Evolutionary conservation across 2,797 vertebrate genomes (phyloP).

Genomic region (Chrosomus eos): DNA sequence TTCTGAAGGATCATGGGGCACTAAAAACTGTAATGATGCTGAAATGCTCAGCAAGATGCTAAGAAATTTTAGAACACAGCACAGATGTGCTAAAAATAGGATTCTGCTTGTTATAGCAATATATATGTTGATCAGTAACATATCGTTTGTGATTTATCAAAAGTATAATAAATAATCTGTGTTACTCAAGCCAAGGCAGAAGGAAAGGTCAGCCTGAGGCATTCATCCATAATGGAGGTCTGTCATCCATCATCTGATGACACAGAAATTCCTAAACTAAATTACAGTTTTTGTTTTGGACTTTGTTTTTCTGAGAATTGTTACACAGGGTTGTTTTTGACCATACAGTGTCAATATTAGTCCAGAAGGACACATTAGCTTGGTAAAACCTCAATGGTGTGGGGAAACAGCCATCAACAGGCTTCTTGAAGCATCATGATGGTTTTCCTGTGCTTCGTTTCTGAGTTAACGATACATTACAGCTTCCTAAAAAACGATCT

Average conservation of each 20-base stretch:
- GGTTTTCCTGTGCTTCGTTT: conserved; percentile 2
- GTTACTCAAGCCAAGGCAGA: conserved; percentile 17
- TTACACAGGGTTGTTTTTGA: conserved; percentile 3
- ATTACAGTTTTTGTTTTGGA: neutral
- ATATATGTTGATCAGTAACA: neutral
- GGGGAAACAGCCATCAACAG: neutral
- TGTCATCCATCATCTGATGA: conserved; percentile 4
- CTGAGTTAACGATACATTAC: conserved; percentile 18
- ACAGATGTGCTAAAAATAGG: neutral
- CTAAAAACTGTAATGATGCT: neutral
- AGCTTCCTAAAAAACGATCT: conserved; percentile 25
- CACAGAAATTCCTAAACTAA: neutral
- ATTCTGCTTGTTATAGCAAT: neutral
- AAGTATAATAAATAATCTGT: conserved; percentile 1
- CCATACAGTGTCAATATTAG: neutral
- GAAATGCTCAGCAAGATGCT: neutral
- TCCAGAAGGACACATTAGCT: conserved; percentile 12
- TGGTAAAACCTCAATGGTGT: neutral
- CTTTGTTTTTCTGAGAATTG: neutral
- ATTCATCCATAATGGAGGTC: conserved; percentile 1
- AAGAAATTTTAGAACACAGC: neutral
- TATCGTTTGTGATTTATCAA: neutral
- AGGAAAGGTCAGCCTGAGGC: conserved; percentile 22
- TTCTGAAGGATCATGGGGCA: neutral
- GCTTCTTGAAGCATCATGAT: neutral